Base-by-base conservation (phyloP, 1,140 invertebrate genomes). In the Macrostomum lignano region DNA sequence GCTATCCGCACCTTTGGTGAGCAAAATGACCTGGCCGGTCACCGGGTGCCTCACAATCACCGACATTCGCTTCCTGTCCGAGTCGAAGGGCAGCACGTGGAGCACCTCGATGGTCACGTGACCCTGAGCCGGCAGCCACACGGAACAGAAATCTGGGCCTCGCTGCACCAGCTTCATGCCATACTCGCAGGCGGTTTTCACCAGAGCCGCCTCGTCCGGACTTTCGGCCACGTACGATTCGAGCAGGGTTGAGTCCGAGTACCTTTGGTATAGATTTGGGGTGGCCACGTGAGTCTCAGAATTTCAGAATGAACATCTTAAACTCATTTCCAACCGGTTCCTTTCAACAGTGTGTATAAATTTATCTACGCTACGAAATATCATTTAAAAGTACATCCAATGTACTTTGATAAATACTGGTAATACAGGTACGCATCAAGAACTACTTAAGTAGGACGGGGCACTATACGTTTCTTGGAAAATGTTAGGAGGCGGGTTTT, bases 41-140 rank as follows among this genome's bases (percentile, higher is more conserved):
- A 25, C 10, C 6, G 57, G 46, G 57, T 73, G 67, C 33, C 67
- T 63, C 1, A 91, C 62, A 13, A 93, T 68, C 14, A 94, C 67
- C 6, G 79, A 88, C 86, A 96, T 96, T 46, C 82, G 70, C 52
- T 93, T 93, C 34, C 88, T 64, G 34, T 64, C 69, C 0, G 82
- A 75, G 61, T 94, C 84, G 55, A 96, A 96, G 13, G 76, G 73
- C 39, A 96, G 63, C 25, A 86, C 66, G 40, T 86, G 69, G 21
- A 93, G 61, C 36, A 93, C 68, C 52, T 82, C 71, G 19, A 41
- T n/a, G n/a, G n/a, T n/a, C n/a, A n/a, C n/a, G 21, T 19, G 14
- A 29, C n/a, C 35, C 43, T 39, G 47, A 64, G 63, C 57, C 44
- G 65, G 66, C 7, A 68, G 37, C 25, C 46, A 52, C 0, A 69